Evolutionary conservation across 1,140 invertebrate species (phyloP).

Genomic region (Sitobion miscanthi): DNA sequence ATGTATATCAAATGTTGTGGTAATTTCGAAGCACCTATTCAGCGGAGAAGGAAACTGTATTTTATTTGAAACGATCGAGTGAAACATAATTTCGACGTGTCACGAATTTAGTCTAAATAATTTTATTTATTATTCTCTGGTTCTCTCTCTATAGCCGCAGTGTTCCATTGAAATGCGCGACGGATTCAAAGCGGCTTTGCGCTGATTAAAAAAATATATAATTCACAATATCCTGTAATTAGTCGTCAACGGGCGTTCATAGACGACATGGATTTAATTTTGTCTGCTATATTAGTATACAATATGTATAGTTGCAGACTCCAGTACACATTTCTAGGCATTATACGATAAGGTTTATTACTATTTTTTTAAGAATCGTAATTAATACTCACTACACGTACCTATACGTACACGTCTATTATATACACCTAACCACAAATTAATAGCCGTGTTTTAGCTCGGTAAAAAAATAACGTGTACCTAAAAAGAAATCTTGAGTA

Average conservation of each 20-base stretch:
- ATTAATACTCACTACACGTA: constrained; percentile 43
- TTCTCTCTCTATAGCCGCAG: not conserved
- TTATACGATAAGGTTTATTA: constrained; percentile 3
- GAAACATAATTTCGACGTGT: not conserved
- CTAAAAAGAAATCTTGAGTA: constrained; percentile 15
- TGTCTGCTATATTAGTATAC: not conserved
- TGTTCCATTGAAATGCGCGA: not conserved
- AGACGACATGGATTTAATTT: constrained; percentile 16
- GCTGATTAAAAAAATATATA: not conserved
- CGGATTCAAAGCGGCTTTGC: not conserved
- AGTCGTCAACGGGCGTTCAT: not conserved
- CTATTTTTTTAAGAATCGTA: constrained; percentile 34
- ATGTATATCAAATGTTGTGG: not conserved
- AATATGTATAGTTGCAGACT: not conserved
- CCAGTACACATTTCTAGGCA: not conserved
- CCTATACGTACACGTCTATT: not conserved
- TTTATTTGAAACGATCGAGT: not conserved
- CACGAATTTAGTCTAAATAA: not conserved
- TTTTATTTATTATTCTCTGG: not conserved
- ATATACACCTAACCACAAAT: constrained; percentile 32
- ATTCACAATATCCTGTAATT: constrained; percentile 24
- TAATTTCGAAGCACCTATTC: not conserved
- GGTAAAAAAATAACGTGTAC: not conserved
- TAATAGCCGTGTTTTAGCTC: constrained; percentile 14
- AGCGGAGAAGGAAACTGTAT: not conserved